Percentiles rank a stretch among this genome's conserved stretches.
Evolutionary conservation across 2,888 invertebrate genomes (phyloP).

Genomic region (Leucophenga maculata): DNA sequence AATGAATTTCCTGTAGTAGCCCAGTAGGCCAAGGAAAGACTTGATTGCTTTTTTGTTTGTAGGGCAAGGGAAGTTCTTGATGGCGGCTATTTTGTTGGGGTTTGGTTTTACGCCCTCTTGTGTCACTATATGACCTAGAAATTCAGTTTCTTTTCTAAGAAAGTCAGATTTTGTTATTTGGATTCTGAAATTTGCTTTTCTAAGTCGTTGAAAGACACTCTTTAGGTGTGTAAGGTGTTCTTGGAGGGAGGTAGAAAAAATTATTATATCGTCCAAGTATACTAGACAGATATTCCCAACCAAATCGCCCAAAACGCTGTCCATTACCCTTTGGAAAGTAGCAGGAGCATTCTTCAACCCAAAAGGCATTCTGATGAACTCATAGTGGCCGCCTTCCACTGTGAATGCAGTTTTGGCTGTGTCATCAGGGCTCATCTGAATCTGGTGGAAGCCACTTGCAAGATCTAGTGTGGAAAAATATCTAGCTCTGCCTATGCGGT

Average conservation of each 20-base stretch:
- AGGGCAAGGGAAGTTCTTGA: background rate
- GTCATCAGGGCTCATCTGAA: background rate
- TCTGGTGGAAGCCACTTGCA: too few relatives aligned
- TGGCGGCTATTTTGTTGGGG: background rate
- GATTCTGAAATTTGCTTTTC: background rate
- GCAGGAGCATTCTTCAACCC: conserved; percentile 14
- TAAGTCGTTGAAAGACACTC: background rate
- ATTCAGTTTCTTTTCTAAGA: background rate
- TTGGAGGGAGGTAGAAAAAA: background rate
- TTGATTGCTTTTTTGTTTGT: background rate
- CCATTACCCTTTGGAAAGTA: too few relatives aligned
- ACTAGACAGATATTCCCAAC: background rate
- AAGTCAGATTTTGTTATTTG: background rate
- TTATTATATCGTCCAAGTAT: background rate
- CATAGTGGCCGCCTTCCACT: conserved; percentile 30
- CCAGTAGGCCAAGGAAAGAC: background rate
- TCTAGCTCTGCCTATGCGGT: too few relatives aligned
- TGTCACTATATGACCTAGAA: too few relatives aligned
- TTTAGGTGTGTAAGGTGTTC: background rate
- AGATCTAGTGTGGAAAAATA: too few relatives aligned
- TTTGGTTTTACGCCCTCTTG: background rate
- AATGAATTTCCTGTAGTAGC: too few relatives aligned
- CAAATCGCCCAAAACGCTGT: background rate
- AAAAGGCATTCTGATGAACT: conserved; percentile 30
- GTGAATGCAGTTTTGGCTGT: conserved; percentile 34